Evolutionary conservation across 2,888 invertebrate genomes (phyloP).

Genomic region (Hemistola chrysoprasaria): DNA sequence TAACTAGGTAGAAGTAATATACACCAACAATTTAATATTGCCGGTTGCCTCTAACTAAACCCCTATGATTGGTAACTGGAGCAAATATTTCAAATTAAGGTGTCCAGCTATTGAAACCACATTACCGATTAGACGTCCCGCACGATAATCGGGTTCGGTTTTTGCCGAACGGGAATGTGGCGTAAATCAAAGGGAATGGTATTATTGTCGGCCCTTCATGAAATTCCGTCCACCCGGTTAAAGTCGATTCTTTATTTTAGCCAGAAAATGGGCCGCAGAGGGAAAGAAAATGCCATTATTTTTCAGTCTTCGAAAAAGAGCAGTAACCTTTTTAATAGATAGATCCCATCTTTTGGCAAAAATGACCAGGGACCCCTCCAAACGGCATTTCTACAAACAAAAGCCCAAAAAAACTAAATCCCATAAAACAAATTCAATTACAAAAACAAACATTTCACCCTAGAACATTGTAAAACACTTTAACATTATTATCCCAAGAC

Average conservation of each 20-base stretch:
- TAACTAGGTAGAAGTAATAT: too few relatives aligned
- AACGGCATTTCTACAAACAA: slow-evolving; percentile 13
- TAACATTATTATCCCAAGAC: slow-evolving; percentile 71
- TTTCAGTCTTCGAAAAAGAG: too few relatives aligned
- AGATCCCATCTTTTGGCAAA: not conserved
- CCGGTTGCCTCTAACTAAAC: not conserved
- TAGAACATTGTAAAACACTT: slow-evolving; percentile 67
- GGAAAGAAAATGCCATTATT: too few relatives aligned
- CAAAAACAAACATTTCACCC: slow-evolving; percentile 65
- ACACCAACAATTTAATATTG: slow-evolving; percentile 10
- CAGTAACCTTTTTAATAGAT: not conserved
- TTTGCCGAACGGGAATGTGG: slow-evolving; percentile 30
- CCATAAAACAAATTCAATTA: slow-evolving; percentile 60
- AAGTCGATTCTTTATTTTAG: not conserved
- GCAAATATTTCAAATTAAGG: slow-evolving; percentile 27
- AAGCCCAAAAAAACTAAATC: slow-evolving; percentile 44
- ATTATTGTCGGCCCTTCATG: slow-evolving; percentile 14
- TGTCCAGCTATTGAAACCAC: slow-evolving; percentile 45
- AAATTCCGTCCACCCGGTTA: slow-evolving; percentile 5
- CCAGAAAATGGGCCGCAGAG: too few relatives aligned
- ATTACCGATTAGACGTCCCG: slow-evolving; percentile 46
- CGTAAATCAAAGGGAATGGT: slow-evolving; percentile 27
- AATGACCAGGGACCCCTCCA: slow-evolving; percentile 2
- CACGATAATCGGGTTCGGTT: slow-evolving; percentile 45
- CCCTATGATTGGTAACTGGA: slow-evolving; percentile 31